Conservation (phyloP, 2,113 vertebrate genomes). For the Bothrops jararaca region DNA sequence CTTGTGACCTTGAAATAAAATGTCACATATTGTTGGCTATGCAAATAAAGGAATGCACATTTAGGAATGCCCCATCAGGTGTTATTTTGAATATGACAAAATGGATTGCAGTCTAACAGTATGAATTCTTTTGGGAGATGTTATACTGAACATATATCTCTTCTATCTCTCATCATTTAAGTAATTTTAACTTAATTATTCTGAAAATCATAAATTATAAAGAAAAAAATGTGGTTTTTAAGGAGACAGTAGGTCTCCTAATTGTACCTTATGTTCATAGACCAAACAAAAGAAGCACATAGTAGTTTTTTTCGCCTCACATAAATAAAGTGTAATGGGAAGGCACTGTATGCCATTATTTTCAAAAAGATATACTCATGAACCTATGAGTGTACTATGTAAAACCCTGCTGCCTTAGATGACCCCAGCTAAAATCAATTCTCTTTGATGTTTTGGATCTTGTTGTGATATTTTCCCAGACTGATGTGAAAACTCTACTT, state of each 20-base stretch:
- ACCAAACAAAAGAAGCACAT: slow-evolving; percentile 14
- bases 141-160: neutral
- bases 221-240: neutral
- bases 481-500: neutral
- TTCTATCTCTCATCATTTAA: neutral
- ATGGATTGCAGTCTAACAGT: neutral
- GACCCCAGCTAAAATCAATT: slow-evolving; percentile 29
- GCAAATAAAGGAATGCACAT: neutral
- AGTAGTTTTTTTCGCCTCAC: neutral
- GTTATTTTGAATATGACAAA: neutral
- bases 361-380: slow-evolving; percentile 6
- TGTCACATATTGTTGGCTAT: neutral
- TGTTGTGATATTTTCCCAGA: neutral
- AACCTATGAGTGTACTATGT: slow-evolving; percentile 12
- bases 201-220: neutral
- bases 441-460: slow-evolving; percentile 10
- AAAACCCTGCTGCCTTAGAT: slow-evolving; percentile 22
- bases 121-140: neutral
- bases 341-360: neutral
- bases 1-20: neutral
- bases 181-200: neutral
- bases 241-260: neutral
- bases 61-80: neutral
- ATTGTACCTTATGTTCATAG: neutral
- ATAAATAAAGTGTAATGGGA: slow-evolving; percentile 3